A percentile compares a stretch with the other conserved stretches of the same genome.
Conservation (phyloP, 2,888 invertebrate species). For the Sphaerophoria taeniata region DNA sequence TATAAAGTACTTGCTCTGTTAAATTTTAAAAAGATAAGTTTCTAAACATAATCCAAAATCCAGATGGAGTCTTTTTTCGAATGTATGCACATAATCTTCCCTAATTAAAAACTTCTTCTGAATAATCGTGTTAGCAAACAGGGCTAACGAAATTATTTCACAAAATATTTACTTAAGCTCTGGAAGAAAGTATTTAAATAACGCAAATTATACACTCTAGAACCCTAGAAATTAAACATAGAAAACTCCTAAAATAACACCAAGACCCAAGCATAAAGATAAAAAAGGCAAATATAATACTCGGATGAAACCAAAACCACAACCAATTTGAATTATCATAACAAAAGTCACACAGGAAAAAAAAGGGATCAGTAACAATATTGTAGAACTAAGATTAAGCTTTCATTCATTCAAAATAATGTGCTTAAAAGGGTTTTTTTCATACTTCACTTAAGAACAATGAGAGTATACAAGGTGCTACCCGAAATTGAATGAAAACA, state of each 20-base stretch:
- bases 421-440: constrained; percentile 48
- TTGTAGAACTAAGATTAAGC: constrained; percentile 48
- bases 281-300: constrained; percentile 3
- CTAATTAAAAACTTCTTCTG: no score
- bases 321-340: constrained; percentile 65
- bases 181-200: constrained; percentile 2
- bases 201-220: constrained; percentile 40
- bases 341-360: constrained; percentile 61
- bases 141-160: neutral
- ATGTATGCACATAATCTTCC: no score
- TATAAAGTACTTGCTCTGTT: no score
- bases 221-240: constrained; percentile 15
- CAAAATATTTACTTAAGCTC: neutral
- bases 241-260: constrained; percentile 36
- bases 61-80: no score
- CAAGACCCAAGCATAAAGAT: constrained; percentile 19
- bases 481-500: constrained; percentile 8
- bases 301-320: constrained; percentile 28
- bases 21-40: no score
- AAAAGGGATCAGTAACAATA: constrained; percentile 52
- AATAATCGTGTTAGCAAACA: no score
- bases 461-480: neutral
- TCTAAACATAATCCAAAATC: no score
- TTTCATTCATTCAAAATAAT: constrained; percentile 60
- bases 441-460: neutral